These are phyloP conservation scores for Catajapyx aquilonaris DNA, from an alignment of 1,140 invertebrate species.

Conservation along the genomic window DNA sequence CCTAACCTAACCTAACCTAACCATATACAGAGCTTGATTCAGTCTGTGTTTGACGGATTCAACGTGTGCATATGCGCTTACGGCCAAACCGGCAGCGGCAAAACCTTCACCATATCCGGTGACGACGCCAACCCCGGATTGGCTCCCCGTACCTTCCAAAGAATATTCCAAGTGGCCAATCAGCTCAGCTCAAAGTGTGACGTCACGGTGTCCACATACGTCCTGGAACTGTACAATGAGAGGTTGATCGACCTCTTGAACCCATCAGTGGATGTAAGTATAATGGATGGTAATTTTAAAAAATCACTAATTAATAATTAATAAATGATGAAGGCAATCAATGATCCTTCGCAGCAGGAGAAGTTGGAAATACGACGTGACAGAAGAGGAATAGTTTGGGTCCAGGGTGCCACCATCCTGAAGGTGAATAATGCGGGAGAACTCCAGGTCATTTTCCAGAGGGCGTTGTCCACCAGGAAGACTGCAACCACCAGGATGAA, in stretches of 20 bases:
- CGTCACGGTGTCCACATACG: slow-evolving; percentile 13
- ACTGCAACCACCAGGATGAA: slow-evolving; percentile 29
- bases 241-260: slow-evolving; percentile 15
- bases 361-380: slow-evolving; percentile 28
- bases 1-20: no score
- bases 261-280: slow-evolving; percentile 4
- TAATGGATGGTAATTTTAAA: not conserved
- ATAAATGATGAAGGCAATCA: not conserved
- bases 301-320: not conserved
- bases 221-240: slow-evolving; percentile 17
- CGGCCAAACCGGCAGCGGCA: slow-evolving; percentile 39
- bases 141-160: slow-evolving; percentile 14
- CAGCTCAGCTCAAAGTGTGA: slow-evolving; percentile 11
- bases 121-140: slow-evolving; percentile 14
- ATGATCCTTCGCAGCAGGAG: slow-evolving; percentile 12
- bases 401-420: slow-evolving; percentile 21
- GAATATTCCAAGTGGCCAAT: slow-evolving; percentile 12
- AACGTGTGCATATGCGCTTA: slow-evolving; percentile 45
- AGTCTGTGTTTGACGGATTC: slow-evolving; percentile 36
- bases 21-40: slow-evolving; percentile 19
- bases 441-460: slow-evolving; percentile 22
- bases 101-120: slow-evolving; percentile 25
- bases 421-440: slow-evolving; percentile 19
- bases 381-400: slow-evolving; percentile 25
- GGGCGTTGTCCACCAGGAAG: slow-evolving; percentile 23